Conservation (phyloP, 2,888 invertebrate species). For the Slavum lentiscoides region DNA sequence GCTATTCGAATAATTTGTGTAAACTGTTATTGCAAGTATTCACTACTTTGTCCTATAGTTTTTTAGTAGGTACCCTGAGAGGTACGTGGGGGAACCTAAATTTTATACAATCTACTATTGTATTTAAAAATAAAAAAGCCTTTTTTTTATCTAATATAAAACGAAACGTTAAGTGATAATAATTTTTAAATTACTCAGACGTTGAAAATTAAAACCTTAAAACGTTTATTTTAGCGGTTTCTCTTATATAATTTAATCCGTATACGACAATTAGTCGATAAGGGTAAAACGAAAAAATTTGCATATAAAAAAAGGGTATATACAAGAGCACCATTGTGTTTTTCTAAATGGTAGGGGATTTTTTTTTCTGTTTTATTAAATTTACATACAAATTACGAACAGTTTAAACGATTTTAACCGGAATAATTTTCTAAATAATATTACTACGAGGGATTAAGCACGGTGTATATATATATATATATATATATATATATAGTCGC, state of each 20-base stretch:
- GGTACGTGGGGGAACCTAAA: no score
- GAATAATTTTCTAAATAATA: background rate
- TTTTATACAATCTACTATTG: no score
- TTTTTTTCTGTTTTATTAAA: background rate
- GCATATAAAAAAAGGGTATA: background rate
- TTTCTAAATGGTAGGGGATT: background rate
- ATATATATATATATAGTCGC: no score
- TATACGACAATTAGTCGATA: background rate
- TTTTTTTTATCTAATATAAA: background rate
- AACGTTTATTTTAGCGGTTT: background rate
- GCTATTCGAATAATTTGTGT: no score
- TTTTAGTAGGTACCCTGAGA: no score
- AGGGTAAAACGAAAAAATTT: background rate
- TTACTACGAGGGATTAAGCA: background rate
- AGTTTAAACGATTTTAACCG: background rate
- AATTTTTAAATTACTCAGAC: background rate
- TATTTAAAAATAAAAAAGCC: no score
- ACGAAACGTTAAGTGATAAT: background rate
- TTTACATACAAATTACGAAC: background rate
- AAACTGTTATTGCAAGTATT: no score
- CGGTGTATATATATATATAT: no score
- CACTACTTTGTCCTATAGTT: no score
- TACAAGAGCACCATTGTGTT: background rate
- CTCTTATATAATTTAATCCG: background rate
- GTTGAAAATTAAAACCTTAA: background rate